Conservation (phyloP, 1,140 invertebrate genomes). For the Delia radicum region DNA sequence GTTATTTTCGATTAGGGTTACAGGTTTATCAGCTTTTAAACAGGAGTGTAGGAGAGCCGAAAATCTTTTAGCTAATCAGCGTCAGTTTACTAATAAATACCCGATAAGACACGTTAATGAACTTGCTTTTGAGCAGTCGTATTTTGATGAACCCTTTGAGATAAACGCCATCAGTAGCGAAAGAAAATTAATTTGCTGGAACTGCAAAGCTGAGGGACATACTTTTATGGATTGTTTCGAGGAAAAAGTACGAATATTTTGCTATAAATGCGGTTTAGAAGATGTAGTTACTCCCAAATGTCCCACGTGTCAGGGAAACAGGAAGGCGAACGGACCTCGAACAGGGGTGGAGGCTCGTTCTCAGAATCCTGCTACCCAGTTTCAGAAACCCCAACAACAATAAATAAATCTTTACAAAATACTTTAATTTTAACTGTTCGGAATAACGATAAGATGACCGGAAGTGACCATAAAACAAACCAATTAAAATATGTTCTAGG, state of each 20-base stretch:
- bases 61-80: not conserved
- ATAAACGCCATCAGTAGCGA: not conserved
- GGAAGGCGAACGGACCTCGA: not conserved
- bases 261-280: not conserved
- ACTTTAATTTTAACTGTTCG: too few species aligned
- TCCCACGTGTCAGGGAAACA: constrained; percentile 27
- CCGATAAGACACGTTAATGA: not conserved
- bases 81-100: not conserved
- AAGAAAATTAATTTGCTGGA: not conserved
- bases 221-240: not conserved
- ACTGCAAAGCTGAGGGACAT: not conserved
- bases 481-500: too few species aligned
- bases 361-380: not conserved
- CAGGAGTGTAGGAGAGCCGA: not conserved
- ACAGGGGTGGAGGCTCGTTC: not conserved
- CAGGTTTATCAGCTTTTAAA: not conserved
- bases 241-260: not conserved
- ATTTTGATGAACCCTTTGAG: not conserved
- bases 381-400: not conserved
- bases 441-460: not conserved
- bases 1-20: not conserved
- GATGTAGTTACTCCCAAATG: constrained; percentile 33
- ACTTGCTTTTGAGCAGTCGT: not conserved
- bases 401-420: too few species aligned
- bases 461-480: too few species aligned